phyloP scores from a whole-genome alignment of 2,113 vertebrate genomes.

The Lutjanus erythropterus region DNA sequence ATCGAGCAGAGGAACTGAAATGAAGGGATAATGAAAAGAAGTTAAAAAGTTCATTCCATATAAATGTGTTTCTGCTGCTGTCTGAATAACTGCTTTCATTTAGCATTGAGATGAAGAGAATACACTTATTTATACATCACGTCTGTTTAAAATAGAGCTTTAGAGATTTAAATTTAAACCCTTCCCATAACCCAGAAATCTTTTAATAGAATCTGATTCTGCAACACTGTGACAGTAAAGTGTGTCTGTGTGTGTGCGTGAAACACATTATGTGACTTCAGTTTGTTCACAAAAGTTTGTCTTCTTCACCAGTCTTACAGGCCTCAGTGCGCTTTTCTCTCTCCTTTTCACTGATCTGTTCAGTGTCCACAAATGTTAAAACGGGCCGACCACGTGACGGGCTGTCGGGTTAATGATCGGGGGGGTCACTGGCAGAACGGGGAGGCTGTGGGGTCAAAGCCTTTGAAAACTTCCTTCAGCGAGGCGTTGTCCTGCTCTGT shows the following conservation, averaged over 20 bases:
- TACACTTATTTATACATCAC: slow-evolving; percentile 77
- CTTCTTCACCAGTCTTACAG: slow-evolving; percentile 25
- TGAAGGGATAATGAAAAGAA: slow-evolving; percentile 16
- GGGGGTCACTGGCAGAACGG: slow-evolving; percentile 93
- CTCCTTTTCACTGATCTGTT: slow-evolving; percentile 29
- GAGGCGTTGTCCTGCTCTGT: slow-evolving; percentile 91
- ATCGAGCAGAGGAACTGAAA: slow-evolving; percentile 25
- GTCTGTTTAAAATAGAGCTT: slow-evolving; percentile 85
- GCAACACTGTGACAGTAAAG: slow-evolving; percentile 63
- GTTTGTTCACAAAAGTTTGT: slow-evolving; percentile 35
- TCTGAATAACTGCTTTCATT: slow-evolving; percentile 60
- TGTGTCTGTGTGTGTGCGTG: slow-evolving; percentile 19
- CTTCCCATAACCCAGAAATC: slow-evolving; percentile 55
- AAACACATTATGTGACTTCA: not conserved
- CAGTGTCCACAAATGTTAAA: slow-evolving; percentile 60
- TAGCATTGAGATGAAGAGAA: slow-evolving; percentile 71
- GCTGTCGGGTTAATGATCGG: not conserved
- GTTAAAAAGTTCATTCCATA: slow-evolving; percentile 53
- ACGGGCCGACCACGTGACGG: not conserved
- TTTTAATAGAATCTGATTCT: slow-evolving; percentile 72
- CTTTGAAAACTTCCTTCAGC: slow-evolving; percentile 97
- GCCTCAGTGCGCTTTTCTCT: slow-evolving; percentile 42
- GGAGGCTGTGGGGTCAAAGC: slow-evolving; percentile 96
- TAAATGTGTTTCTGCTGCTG: slow-evolving; percentile 38
- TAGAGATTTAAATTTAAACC: slow-evolving; percentile 60